These are phyloP conservation scores for Rhynchotus rufescens DNA, from an alignment of 2,797 vertebrate genomes.

Conservation along the genomic window DNA sequence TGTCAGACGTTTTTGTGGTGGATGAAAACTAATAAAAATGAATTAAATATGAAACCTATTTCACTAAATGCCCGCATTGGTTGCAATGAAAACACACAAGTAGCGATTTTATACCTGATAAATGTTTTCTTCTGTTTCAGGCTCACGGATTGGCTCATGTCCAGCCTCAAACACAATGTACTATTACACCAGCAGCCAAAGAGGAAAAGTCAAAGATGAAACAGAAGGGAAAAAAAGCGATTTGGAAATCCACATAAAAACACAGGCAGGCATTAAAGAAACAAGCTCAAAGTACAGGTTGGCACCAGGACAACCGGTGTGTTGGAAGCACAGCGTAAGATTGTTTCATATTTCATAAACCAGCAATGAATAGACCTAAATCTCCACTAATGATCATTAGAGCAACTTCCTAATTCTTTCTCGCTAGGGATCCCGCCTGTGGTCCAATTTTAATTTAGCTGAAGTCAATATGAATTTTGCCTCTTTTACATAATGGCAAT, in stretches of 20 bases:
- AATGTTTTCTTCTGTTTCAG: constrained; percentile 98
- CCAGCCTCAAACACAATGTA: constrained; percentile 99
- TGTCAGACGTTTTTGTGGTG: constrained; percentile 37
- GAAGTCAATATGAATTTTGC: constrained; percentile 31
- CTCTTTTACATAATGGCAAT: constrained; percentile 56
- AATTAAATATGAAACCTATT: constrained; percentile 51
- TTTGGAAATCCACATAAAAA: constrained; percentile 80
- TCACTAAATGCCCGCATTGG: not conserved
- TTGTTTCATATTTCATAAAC: constrained; percentile 37
- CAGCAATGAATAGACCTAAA: constrained; percentile 8
- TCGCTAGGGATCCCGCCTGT: constrained; percentile 17
- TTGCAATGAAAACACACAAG: constrained; percentile 49
- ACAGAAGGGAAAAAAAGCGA: constrained; percentile 85
- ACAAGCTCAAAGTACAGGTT: constrained; percentile 71
- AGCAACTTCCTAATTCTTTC: constrained; percentile 42
- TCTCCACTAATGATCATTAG: constrained; percentile 47
- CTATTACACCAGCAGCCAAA: constrained; percentile 91
- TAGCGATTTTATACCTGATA: constrained; percentile 93
- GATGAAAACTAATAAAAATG: constrained; percentile 38
- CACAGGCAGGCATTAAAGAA: constrained; percentile 77
- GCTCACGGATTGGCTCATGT: constrained; percentile 98
- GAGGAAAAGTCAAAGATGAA: constrained; percentile 85
- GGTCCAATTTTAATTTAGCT: constrained; percentile 37
- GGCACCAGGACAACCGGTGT: constrained; percentile 28
- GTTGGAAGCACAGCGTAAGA: constrained; percentile 8